Evolutionary conservation across 2,888 invertebrate species (phyloP), one percentile per base, ranked within the genome.

Genomic region (Caenorhabditis virilis): DNA sequence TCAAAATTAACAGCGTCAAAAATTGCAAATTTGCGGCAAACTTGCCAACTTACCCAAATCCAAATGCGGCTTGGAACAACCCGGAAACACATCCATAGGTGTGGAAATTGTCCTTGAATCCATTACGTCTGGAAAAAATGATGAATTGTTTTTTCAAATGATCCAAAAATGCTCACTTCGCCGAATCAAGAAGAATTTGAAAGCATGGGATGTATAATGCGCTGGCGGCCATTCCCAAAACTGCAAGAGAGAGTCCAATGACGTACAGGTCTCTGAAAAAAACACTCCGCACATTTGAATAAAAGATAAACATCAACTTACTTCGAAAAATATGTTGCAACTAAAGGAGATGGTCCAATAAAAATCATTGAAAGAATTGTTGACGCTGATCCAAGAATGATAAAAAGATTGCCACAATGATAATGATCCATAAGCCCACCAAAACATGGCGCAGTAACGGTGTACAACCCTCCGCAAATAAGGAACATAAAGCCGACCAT

Each of bases 81-180:
- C 92, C 93, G 0, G 93, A 92, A 9, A 93, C 90, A 35, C 93
- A 86, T 0, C 93, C 93, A 81, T 91, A 93, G 0, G 93, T 93
- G 80, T 91, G 91, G 70, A 93, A 87, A 64, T 89, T 90, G 84
- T 93, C 91, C 0, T 91, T 90, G 72, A 92, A 89, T 3, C 85
- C 85, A 30, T 83, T 52, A 39, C 79, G 74, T 72, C 85, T 84
- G 77, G 62, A 81, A 78, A 42, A 39, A 18, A 6, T 6, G 9
- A 20, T 26, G 5, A 48, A 3, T 23, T 43, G 39, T 43, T 51
- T 26, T 20, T 20, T 11, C 11, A 13, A 26, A 38, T 18, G 38
- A 43, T 42, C 5, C 4, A 3, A 23, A 36, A 36, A 47, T n/a
- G 56, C 67, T 62, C 87, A 92, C 91, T 91, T 88, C 7, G 91